These are phyloP conservation scores for Drosophila busckii DNA, from an alignment of 1,140 invertebrate genomes.

Conservation along the genomic window DNA sequence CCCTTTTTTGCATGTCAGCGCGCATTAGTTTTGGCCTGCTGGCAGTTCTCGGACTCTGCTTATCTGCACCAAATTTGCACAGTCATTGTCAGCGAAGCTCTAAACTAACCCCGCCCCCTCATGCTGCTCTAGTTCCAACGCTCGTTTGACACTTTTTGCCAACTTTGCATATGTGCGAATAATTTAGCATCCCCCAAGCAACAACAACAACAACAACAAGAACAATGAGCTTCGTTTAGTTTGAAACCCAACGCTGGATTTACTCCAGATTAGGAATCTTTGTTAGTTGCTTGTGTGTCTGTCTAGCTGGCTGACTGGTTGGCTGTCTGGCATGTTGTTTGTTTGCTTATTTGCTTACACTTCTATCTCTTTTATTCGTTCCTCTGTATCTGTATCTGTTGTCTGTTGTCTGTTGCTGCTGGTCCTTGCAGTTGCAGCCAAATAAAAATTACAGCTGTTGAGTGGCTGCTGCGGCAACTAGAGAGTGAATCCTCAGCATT, in stretches of 20 bases:
- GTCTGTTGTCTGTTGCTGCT: too few species aligned
- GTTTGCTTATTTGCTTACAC: constrained; percentile 22
- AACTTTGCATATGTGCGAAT: constrained; percentile 76
- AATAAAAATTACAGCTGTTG: constrained; percentile 68
- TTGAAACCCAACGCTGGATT: constrained; percentile 62
- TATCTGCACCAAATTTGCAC: constrained; percentile 73
- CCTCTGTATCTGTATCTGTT: too few species aligned
- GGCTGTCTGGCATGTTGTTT: constrained; percentile 33
- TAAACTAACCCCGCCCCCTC: background rate
- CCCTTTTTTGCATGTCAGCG: constrained; percentile 74
- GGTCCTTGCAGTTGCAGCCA: constrained; percentile 35
- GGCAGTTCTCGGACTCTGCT: constrained; percentile 61
- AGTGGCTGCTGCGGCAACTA: constrained; percentile 24
- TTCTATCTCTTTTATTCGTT: too few species aligned
- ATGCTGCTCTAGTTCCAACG: too few species aligned
- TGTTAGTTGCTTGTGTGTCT: constrained; percentile 46
- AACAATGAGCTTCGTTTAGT: constrained; percentile 17
- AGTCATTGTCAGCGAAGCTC: constrained; percentile 67
- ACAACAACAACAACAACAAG: constrained; percentile 24
- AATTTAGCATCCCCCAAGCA: constrained; percentile 49
- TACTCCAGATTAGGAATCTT: constrained; percentile 73
- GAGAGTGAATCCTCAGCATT: constrained; percentile 29
- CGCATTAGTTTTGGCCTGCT: constrained; percentile 59
- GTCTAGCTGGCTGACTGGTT: constrained; percentile 18
- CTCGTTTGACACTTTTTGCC: constrained; percentile 58